Base-by-base conservation (phyloP, 2,888 invertebrate genomes). In the Nymphalis c-album region DNA sequence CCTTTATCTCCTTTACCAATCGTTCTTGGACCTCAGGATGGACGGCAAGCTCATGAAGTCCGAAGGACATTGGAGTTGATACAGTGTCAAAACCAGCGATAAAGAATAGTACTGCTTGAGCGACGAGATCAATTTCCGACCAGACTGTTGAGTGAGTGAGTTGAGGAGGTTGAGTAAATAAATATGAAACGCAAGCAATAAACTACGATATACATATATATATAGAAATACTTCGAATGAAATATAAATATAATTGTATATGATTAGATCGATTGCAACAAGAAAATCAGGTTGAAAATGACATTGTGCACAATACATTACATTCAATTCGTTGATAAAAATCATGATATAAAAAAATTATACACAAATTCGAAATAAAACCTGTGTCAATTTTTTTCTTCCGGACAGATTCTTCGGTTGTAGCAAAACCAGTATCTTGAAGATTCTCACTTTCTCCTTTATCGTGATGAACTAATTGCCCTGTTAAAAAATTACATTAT, bases 21-120 rank as follows among this genome's bases (percentile, higher is more conserved):
- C 79, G 87, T 2, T 86, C 83, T 78, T 94, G 94, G 2, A 93
- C 78, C 1, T 94, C 93, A 7, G 89, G 87, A 80, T 94, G 90
- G 8, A 89, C 74, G 60, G 93, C 93, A 7, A 94, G 73, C 76
- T 94, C 94, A 55, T 93, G 89, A 0, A 92, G 80, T 0, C 88
- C 76, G 63, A 94, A 93, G n/a, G 87, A 79, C 80, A 91, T 85
- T 0, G 87, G 75, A 1, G 75, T 73, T 0, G 87, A 80, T 3
- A 81, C 76, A 0, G 91, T 89, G 35, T 93, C 93, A 51, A 92
- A 93, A 0, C 93, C 93, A 17, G 91, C 93, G 45, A 92, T 80
- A 76, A 93, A 92, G 77, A 93, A 93, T 0, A 92, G 70, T 40
- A 92, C 79, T 0, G 87, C 86, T 73, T 90, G 90, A 0, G 87